These are phyloP conservation scores for Panagrolaimus sp. DNA, from an alignment of 1,140 invertebrate species.

Conservation along the genomic window DNA sequence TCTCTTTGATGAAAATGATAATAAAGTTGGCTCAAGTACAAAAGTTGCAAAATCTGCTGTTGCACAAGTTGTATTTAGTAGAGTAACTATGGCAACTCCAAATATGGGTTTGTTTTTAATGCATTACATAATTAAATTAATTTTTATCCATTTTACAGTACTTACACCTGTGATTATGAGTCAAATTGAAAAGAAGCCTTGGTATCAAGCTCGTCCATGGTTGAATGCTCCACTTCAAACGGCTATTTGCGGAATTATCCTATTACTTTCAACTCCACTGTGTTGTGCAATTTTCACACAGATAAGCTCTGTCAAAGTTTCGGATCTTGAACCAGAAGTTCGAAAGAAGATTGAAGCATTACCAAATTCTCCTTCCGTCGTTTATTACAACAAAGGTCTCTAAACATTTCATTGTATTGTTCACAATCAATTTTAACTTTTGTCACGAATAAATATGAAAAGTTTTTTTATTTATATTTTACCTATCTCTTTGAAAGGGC, in stretches of 20 bases:
- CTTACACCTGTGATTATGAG: constrained; percentile 38
- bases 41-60: constrained; percentile 74
- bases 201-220: constrained; percentile 28
- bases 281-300: constrained; percentile 50
- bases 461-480: no score
- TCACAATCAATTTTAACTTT: background rate
- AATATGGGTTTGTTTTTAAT: constrained; percentile 67
- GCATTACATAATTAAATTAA: background rate
- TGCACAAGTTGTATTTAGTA: constrained; percentile 74
- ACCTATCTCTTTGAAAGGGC: no score
- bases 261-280: constrained; percentile 40
- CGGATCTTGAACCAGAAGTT: constrained; percentile 24
- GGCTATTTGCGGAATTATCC: constrained; percentile 28
- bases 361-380: constrained; percentile 29
- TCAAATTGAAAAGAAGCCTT: constrained; percentile 27
- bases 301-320: constrained; percentile 18
- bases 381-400: constrained; percentile 36
- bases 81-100: constrained; percentile 80
- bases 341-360: constrained; percentile 24
- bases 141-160: background rate
- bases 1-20: constrained; percentile 61
- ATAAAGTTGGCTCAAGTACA: constrained; percentile 65
- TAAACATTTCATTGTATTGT: constrained; percentile 20
- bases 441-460: no score
- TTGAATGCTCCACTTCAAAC: constrained; percentile 36